A percentile compares a stretch with the other conserved stretches of the same genome.
phyloP scores from a whole-genome alignment of 2,113 vertebrate species.

The Pao palembangensis region DNA sequence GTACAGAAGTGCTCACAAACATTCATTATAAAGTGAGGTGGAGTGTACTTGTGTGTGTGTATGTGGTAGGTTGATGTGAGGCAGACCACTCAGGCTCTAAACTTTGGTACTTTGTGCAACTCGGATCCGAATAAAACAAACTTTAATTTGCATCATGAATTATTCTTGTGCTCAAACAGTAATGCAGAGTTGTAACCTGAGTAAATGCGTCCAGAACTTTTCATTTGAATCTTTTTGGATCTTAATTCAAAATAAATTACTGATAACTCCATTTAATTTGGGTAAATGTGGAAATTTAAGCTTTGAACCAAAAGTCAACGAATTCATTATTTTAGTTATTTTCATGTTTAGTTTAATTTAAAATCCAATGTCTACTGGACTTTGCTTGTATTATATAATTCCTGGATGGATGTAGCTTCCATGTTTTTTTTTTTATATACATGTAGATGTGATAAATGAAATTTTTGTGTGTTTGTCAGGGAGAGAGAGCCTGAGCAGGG shows the following conservation, averaged over 20 bases:
- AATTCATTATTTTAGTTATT: too few species aligned
- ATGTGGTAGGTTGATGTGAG: slow-evolving; percentile 2
- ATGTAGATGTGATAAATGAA: too few species aligned
- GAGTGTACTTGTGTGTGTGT: slow-evolving; percentile 20
- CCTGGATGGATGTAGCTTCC: too few species aligned
- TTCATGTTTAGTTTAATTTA: too few species aligned
- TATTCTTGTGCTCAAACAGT: background rate
- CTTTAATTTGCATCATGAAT: too few species aligned
- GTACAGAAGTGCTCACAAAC: slow-evolving; percentile 32
- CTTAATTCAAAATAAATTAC: background rate
- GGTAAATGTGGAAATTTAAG: background rate
- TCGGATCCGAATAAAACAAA: background rate
- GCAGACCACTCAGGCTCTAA: slow-evolving; percentile 26
- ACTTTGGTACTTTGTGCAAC: slow-evolving; percentile 60
- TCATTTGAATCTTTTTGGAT: background rate
- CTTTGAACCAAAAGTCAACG: too few species aligned
- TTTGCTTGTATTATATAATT: too few species aligned
- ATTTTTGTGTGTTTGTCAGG: too few species aligned
- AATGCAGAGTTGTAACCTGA: background rate
- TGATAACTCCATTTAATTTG: background rate
- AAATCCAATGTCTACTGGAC: too few species aligned
- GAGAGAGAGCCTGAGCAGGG: too few species aligned
- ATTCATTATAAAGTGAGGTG: slow-evolving; percentile 37
- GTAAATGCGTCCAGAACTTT: background rate
- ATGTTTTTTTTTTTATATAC: too few species aligned